Evolutionary conservation across 2,113 vertebrate species (phyloP).

Genomic region (Cochlearius cochlearius): DNA sequence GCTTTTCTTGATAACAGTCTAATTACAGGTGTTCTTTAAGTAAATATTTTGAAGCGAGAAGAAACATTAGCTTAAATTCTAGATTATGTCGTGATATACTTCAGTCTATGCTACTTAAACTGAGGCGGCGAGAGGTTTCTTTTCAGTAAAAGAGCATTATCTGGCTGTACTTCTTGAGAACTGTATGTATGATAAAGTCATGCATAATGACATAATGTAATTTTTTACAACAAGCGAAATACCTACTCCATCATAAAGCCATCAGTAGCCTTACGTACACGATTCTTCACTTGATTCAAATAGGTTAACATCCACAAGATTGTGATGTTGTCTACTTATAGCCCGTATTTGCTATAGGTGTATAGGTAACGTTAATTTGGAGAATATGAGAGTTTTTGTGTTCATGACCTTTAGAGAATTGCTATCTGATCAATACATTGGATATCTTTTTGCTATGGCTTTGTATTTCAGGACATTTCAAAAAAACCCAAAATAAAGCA

Average conservation of each 20-base stretch:
- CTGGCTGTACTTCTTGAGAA: neutral
- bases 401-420: neutral
- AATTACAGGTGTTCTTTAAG: neutral
- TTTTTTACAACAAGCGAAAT: neutral
- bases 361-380: neutral
- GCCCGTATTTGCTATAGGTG: neutral
- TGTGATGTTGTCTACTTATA: neutral
- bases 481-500: neutral
- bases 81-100: neutral
- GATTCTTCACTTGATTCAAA: neutral
- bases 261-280: rapidly evolving
- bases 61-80: neutral
- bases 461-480: neutral
- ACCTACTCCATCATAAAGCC: neutral
- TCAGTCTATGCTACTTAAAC: neutral
- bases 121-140: neutral
- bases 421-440: neutral
- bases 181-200: neutral
- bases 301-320: too few relatives aligned
- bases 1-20: neutral
- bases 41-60: neutral
- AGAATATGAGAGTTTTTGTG: neutral
- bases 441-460: neutral
- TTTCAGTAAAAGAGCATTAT: neutral
- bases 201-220: rapidly evolving